Base-by-base conservation (phyloP, 2,113 vertebrate species). In the Ardeotis arabs region DNA sequence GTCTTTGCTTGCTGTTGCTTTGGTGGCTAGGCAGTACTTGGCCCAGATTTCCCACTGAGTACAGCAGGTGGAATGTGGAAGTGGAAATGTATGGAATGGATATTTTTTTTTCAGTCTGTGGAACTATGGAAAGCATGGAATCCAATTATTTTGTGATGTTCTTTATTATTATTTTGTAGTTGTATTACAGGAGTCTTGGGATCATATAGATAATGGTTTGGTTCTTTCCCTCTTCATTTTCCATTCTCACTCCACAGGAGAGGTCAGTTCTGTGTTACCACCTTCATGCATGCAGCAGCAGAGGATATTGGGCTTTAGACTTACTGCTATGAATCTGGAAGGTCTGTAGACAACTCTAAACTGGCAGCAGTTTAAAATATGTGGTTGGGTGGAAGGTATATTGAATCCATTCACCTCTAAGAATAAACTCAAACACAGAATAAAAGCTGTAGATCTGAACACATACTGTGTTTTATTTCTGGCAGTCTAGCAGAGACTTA, bases 381-480 rank as follows among this genome's bases (percentile, higher is more conserved):
- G 23, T 92, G n/a, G 31, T 68, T 79, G 50, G 12, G n/a, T 80
- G 78, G 74, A 79, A 87, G 92, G 52, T 49, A 55, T 67, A 82
- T 84, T 39, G 77, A 92, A 90, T 82, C n/a, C 22, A 50, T 94
- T 89, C 7, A 11, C 86, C 77, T 89, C 62, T 73, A 94, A 89
- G 90, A 92, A 96, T 93, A 89, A 91, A 93, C 70, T 44, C 55
- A 96, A 96, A 89, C 62, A 86, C 59, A 82, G 78, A 92, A 91
- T 86, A 94, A 92, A 96, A 89, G 88, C 82, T 92, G 82, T 92
- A 33, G 56, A 49, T 89, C 66, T 95, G 95, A 95, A 92, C 90
- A 55, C 78, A 82, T 55, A 89, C 80, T 68, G 83, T 91, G 92
- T 56, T 95, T 82, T 89, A 93, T 95, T 95, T 87, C 95, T 87